phyloP scores from a whole-genome alignment of 2,113 vertebrate genomes.

The Caloenas nicobarica region DNA sequence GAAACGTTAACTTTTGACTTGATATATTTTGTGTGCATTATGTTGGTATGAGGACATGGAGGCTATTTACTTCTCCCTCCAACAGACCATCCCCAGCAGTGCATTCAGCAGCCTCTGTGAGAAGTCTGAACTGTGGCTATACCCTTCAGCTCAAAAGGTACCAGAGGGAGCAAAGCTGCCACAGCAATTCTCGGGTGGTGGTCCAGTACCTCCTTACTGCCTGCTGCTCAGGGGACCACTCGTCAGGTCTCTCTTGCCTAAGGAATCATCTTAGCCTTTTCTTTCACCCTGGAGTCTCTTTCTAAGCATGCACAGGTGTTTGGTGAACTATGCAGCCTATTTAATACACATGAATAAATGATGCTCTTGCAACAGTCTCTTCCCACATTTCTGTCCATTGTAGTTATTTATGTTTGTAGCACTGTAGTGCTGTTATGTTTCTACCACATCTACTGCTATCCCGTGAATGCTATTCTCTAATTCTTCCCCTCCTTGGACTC shows the following conservation, averaged over 20 bases:
- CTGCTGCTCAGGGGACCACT: not conserved
- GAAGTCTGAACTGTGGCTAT: not conserved
- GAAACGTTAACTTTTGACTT: not conserved
- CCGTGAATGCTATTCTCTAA: not conserved
- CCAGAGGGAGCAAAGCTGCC: not conserved
- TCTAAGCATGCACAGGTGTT: not conserved
- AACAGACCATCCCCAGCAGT: not conserved
- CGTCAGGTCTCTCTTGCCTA: not conserved
- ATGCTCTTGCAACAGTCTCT: not conserved
- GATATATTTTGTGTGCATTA: fast-evolving
- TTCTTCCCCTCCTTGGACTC: not conserved
- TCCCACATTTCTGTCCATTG: not conserved
- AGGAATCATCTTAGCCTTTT: not conserved
- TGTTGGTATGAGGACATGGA: not conserved
- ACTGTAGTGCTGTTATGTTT: not conserved
- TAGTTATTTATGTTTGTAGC: not conserved
- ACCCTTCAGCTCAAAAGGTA: fast-evolving
- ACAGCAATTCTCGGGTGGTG: fast-evolving
- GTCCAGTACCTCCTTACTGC: not conserved
- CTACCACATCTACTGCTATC: not conserved
- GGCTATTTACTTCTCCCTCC: not conserved
- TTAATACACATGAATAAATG: not conserved
- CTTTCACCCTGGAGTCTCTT: not conserved
- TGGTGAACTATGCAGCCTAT: not conserved
- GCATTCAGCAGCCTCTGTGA: not conserved